Evolutionary conservation across 2,797 vertebrate genomes (phyloP), one percentile per base, ranked within the genome.

Genomic region (Odontamblyopus lacepedii): DNA sequence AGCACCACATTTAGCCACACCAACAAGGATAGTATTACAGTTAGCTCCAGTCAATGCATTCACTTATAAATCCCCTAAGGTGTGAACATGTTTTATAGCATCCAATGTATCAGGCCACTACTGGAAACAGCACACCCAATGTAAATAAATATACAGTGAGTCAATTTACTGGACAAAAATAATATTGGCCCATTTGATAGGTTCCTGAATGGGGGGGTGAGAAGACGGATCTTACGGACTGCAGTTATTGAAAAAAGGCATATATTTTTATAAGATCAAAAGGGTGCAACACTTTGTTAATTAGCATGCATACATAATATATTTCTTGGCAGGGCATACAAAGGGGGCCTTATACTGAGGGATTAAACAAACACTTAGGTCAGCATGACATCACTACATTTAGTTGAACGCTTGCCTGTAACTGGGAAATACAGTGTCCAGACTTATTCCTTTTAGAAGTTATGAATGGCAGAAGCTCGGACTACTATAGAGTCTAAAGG

Each of bases 21-120:
- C 41, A 67, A 62, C 69, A 13, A 63, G n/a, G 56, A 23, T 48
- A 64, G 71, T 5, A 1, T 67, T 69, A 66, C 11, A 44, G n/a
- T 62, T 63, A 48, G 59, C 32, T 23, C 23, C 35, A 65, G 41
- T 26, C 9, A 56, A 30, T 32, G 65, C 65, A 55, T n/a, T 27
- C 61, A 72, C 57, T 57, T 44, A 44, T 15, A 71, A 71, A 64
- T 69, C 29, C 41, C 51, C 32, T 67, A 62, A 73, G 70, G 69
- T 71, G 79, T 72, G 69, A 77, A 56, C 63, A 38, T 75, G 76
- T 78, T 62, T 67, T 50, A 73, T 9, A 74, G 75, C 29, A 38
- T 63, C 74, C 67, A 77, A 59, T 76, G 51, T 77, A 71, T 67
- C 57, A 57, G 64, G 68, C 64, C 35, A 68, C 72, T n/a, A 72